Evolutionary conservation across 2,888 invertebrate species (phyloP), one percentile per base, ranked within the genome.

Genomic region (Synergus itoensis): DNA sequence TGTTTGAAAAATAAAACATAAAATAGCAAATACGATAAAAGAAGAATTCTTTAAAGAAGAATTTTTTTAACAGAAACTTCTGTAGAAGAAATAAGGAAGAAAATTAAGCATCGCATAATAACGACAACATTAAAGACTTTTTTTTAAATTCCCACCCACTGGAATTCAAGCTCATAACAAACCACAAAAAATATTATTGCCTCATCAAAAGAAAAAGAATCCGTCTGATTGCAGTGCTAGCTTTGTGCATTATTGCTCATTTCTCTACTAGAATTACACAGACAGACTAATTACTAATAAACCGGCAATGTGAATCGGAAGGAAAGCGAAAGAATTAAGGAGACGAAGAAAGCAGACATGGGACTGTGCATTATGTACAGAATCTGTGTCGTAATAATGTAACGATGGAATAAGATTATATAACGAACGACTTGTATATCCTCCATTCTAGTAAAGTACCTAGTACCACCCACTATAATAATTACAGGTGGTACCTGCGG

Each of bases 281-380:
- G 36, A 4, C 36, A 73, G 69, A 16, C 69, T 73, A 53, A 73
- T 73, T 73, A 48, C n/a, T 73, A 48, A 73, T 73, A 82, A 78
- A 76, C 60, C 62, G 69, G 64, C 79, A 73, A 48, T 69, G 76
- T 65, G 75, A 69, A 69, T 69, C 45, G 48, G 48, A 73, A 53
- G 45, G 41, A 45, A 67, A 45, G 67, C 14, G 65, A 65, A 41
- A 65, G 40, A 64, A 40, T 43, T 41, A 43, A 77, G 62, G 45
- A 64, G 36, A 62, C 53, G 14, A 43, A 43, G 43, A 67, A 12
- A 18, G 14, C 16, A 53, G 12, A n/a, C 36, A 69, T 69, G 78
- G 60, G 48, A 79, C 82, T 65, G 78, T 82, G 83, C 77, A 82
- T 84, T 86, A 84, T 85, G 14, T 82, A 82, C 82, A 85, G 73